phyloP scores from a whole-genome alignment of 2,113 vertebrate genomes.

The Equus quagga region DNA sequence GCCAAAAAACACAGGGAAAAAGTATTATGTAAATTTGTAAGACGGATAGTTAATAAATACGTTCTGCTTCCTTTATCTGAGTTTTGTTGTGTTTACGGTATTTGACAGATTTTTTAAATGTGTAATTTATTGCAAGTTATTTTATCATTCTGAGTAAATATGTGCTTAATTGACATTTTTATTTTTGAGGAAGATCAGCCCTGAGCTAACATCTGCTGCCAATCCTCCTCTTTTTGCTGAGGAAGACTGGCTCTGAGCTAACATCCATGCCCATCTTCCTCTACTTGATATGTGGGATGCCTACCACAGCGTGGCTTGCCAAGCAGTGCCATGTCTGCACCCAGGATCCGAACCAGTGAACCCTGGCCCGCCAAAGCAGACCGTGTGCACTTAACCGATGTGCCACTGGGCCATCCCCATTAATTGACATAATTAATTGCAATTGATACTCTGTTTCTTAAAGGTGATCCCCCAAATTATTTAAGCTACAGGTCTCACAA shows the following conservation, averaged over 20 bases:
- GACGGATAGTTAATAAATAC: not conserved
- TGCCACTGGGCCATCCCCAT: not conserved
- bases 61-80: not conserved
- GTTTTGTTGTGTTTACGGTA: not conserved
- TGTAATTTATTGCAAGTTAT: not conserved
- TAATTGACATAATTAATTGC: not conserved
- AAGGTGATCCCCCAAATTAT: not conserved
- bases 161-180: not conserved
- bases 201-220: too few relatives aligned
- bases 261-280: too few relatives aligned
- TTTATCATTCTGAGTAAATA: conserved; percentile 8
- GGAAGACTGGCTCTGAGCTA: too few relatives aligned
- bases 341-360: too few relatives aligned
- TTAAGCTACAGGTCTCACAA: not conserved
- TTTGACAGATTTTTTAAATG: not conserved
- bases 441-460: not conserved
- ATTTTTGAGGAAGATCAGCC: too few relatives aligned
- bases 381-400: too few relatives aligned
- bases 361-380: too few relatives aligned
- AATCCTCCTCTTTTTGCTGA: too few relatives aligned
- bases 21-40: not conserved
- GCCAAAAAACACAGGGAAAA: not conserved
- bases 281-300: too few relatives aligned
- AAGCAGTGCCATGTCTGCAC: too few relatives aligned
- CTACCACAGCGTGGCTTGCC: too few relatives aligned